Evolutionary conservation across 2,888 invertebrate genomes (phyloP), one percentile per base, ranked within the genome.

Genomic region (Halictus quadricinctus): DNA sequence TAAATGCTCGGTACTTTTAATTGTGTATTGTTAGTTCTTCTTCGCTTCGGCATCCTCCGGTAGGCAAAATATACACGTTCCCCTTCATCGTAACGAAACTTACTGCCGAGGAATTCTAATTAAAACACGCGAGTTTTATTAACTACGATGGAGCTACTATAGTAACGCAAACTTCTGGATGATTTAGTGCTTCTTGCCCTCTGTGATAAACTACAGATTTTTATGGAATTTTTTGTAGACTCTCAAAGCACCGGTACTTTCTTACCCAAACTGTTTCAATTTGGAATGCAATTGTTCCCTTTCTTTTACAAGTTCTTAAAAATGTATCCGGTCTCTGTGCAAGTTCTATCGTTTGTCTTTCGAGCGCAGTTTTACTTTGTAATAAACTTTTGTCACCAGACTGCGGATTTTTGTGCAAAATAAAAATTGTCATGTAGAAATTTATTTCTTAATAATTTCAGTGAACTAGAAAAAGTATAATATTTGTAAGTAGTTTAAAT

Each of bases 81-180:
- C 48, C 8, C 36, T 76, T 46, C 48, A 10, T 36, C 41, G 46
- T n/a, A 36, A 29, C 48, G n/a, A 48, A 66, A 66, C 48, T 50
- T 48, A 8, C 29, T 69, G 50, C 48, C 50, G 50, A 8, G 29
- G 29, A 12, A 2, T 36, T 25, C 21, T 41, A 76, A 69, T 76
- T 69, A 69, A 76, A 36, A 66, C n/a, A 64, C 48, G 36, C 36
- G 36, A 15, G 48, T 76, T 69, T 50, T 2, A 50, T 76, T 36
- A 50, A 66, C 48, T 46, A 7, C 46, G 50, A n/a, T 36, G 7
- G 43, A 54, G 60, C 25, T 43, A n/a, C 25, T 18, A 12, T 5
- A 5, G 58, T 50, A 50, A 72, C 21, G 18, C 36, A 1, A 29
- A 43, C 43, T 43, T 21, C 41, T 18, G 6, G 29, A 15, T 15